A percentile compares a stretch with the other conserved stretches of the same genome.
Evolutionary conservation across 2,113 vertebrate species (phyloP).

Genomic region (Leuciscus idus): DNA sequence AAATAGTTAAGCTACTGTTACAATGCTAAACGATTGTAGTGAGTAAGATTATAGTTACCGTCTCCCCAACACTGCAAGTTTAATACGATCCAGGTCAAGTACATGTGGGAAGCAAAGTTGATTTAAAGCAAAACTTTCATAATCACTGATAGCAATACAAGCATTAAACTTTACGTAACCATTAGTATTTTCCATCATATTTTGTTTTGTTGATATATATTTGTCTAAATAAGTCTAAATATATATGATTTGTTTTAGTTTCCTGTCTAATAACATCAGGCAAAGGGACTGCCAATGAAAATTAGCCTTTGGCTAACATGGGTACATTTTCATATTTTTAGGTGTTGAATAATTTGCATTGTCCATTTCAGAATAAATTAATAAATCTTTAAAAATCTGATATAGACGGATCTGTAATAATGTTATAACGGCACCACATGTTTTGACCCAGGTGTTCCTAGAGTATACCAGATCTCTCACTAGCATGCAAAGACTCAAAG

Average conservation of each 20-base stretch:
- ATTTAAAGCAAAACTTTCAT: background rate
- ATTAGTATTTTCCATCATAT: background rate
- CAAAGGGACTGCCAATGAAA: too few relatives aligned
- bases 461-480: background rate
- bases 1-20: background rate
- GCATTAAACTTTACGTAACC: background rate
- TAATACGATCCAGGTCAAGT: background rate
- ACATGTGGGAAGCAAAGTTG: background rate
- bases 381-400: background rate
- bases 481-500: background rate
- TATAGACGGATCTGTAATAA: background rate
- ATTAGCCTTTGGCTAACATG: too few relatives aligned
- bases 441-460: background rate
- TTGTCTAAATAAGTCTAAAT: background rate
- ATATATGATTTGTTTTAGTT: too few relatives aligned
- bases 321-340: too few relatives aligned
- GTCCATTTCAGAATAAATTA: too few relatives aligned
- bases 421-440: background rate
- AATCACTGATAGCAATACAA: background rate
- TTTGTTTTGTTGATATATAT: background rate
- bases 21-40: background rate
- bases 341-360: too few relatives aligned
- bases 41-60: background rate
- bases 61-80: constrained; percentile 4
- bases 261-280: too few relatives aligned